These are phyloP conservation scores for Eudasyphora cyanicolor DNA, from an alignment of 2,888 invertebrate genomes.

Conservation along the genomic window DNA sequence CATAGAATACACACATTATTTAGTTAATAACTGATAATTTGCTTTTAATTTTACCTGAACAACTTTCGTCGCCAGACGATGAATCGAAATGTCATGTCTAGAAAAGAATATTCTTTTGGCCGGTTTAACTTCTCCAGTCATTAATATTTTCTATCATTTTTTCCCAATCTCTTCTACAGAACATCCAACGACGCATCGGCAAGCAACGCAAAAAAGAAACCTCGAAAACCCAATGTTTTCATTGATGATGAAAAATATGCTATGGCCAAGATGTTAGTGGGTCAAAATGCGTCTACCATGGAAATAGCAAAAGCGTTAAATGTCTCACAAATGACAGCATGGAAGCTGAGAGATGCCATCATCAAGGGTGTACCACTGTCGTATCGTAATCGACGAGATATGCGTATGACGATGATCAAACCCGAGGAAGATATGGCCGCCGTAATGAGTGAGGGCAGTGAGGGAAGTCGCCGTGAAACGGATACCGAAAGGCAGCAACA, in stretches of 20 bases:
- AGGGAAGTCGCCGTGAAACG: constrained; percentile 47
- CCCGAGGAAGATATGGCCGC: constrained; percentile 46
- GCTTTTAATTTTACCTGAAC: too few relatives aligned
- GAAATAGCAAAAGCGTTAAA: constrained; percentile 78
- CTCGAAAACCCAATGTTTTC: constrained; percentile 79
- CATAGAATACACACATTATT: too few relatives aligned
- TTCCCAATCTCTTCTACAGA: constrained; percentile 9
- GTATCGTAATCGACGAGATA: constrained; percentile 77
- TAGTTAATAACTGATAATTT: too few relatives aligned
- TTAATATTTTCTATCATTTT: constrained; percentile 20
- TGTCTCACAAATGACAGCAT: constrained; percentile 79
- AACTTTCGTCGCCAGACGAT: too few relatives aligned
- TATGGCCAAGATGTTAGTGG: constrained; percentile 78
- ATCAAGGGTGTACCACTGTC: constrained; percentile 78
- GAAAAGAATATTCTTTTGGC: too few relatives aligned
- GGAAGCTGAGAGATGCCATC: constrained; percentile 79
- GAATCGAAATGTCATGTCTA: too few relatives aligned
- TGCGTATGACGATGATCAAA: constrained; percentile 55
- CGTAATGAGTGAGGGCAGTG: constrained; percentile 26
- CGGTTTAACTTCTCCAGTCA: too few relatives aligned
- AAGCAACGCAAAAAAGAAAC: constrained; percentile 73
- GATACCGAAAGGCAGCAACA: constrained; percentile 53
- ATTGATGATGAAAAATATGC: constrained; percentile 79
- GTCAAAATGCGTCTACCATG: constrained; percentile 78
- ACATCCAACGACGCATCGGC: constrained; percentile 51